A percentile compares a stretch with the other conserved stretches of the same genome.
These are phyloP conservation scores for Platerodrilus igneus DNA, from an alignment of 2,888 invertebrate genomes.

Conservation along the genomic window DNA sequence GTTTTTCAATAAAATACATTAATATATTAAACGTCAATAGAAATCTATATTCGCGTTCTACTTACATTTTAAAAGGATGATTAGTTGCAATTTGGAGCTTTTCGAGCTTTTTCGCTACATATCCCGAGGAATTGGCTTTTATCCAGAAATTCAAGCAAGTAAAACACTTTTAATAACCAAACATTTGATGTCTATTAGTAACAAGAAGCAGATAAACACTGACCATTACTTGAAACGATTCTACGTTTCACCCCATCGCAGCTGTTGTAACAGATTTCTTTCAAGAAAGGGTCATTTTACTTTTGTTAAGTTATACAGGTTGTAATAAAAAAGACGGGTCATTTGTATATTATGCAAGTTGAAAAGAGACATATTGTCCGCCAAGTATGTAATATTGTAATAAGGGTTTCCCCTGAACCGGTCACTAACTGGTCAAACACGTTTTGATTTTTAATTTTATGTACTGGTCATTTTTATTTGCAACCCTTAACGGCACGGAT, in stretches of 20 bases:
- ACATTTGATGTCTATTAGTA: slow-evolving; percentile 15
- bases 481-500: slow-evolving; percentile 35
- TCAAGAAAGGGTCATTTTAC: slow-evolving; percentile 37
- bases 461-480: slow-evolving; percentile 40
- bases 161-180: not conserved
- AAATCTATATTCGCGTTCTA: too few relatives aligned
- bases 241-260: slow-evolving; percentile 26
- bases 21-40: too few relatives aligned
- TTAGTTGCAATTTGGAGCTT: too few relatives aligned
- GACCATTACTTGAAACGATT: slow-evolving; percentile 29
- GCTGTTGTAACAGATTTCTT: slow-evolving; percentile 29
- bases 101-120: too few relatives aligned
- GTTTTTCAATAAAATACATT: too few relatives aligned
- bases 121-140: not conserved
- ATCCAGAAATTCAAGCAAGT: not conserved
- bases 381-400: slow-evolving; percentile 3
- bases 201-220: slow-evolving; percentile 26
- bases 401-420: slow-evolving; percentile 22
- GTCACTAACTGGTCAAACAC: slow-evolving; percentile 47
- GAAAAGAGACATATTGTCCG: slow-evolving; percentile 13
- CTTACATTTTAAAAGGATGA: too few relatives aligned
- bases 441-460: slow-evolving; percentile 38
- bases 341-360: not conserved
- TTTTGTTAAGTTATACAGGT: slow-evolving; percentile 13
- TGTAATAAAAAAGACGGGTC: slow-evolving; percentile 5